Conservation (phyloP, 1,140 invertebrate genomes). For the Macrosteles quadrilineatus region DNA sequence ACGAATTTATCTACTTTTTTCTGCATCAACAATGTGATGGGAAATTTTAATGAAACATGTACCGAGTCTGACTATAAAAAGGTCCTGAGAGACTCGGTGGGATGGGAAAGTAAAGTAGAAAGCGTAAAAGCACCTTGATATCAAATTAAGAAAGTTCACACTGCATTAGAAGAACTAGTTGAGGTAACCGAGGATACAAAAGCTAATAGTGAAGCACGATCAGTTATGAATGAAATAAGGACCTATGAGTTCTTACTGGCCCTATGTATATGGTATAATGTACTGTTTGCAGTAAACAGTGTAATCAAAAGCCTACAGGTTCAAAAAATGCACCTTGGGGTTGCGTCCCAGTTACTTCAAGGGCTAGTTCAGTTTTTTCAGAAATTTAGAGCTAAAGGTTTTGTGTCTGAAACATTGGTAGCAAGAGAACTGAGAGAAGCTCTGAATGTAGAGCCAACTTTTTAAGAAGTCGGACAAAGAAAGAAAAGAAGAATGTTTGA, state of each 20-base stretch:
- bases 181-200: not conserved
- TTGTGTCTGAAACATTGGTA: not conserved
- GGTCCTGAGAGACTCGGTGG: conserved; percentile 43
- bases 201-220: conserved; percentile 12
- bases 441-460: not conserved
- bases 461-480: not conserved
- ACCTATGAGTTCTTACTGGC: conserved; percentile 9
- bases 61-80: conserved; percentile 44
- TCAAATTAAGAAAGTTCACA: conserved; percentile 14
- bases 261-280: conserved; percentile 31
- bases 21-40: conserved; percentile 44
- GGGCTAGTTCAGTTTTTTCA: not conserved
- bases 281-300: conserved; percentile 18
- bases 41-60: conserved; percentile 41
- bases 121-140: conserved; percentile 37
- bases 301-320: conserved; percentile 20
- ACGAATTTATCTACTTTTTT: conserved; percentile 45
- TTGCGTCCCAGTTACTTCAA: not conserved
- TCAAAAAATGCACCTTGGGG: conserved; percentile 7
- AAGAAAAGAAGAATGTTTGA: conserved; percentile 21
- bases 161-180: not conserved
- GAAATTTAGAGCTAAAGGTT: not conserved
- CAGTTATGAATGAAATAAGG: conserved; percentile 7
- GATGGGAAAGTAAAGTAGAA: conserved; percentile 44
- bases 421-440: conserved; percentile 10